Base-by-base conservation (phyloP, 35 echinoderm and acorn worm genomes). In the Ophioderma brevispina region DNA sequence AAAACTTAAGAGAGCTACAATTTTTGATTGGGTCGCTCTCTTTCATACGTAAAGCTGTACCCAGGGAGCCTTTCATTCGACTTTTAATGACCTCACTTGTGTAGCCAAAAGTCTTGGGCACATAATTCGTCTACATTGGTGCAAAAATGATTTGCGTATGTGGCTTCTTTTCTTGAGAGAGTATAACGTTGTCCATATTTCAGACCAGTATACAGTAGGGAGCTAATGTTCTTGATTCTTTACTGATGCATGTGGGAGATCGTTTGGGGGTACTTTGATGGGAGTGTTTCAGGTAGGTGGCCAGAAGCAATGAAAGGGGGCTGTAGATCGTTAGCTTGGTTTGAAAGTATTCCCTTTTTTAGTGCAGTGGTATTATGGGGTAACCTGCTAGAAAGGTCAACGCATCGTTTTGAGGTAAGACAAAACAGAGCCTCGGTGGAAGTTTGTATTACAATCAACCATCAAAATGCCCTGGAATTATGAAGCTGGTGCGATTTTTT, bases 311-410 rank as follows among this genome's bases (percentile, higher is more conserved):
- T 4, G 41, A 17, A 46, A 46, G 41, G 41, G 4, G 41, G 17
- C 4, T 17, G 17, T 8, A 46, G 41, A 17, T 89, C 77, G 0
- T 80, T 89, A 11, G 87, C 87, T 1, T 81, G 76, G 28, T 5
- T 89, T n/a, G 39, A 77, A 89, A 42, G 35, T 89, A 31, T 80
- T 89, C 23, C 87, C 87, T 2, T 56, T 89, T 33, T 18, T 79
- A 21, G 87, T 89, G 38, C 52, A 8, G 33, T 89, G 10, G 39
- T 79, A n/a, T 15, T 89, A 21, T 89, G 87, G 77, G 87, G 87
- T 13, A 28, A 5, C 0, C 15, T 38, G 31, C 30, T 80, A 0
- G 32, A 33, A n/a, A 21, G 31, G 77, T 37, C 80, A 59, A 18
- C 76, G 50, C 0, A 36, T 79, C 1, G n/a, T 49, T 0, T 50